Conservation (phyloP, 2,113 vertebrate genomes). For the Oncorhynchus tshawytscha region DNA sequence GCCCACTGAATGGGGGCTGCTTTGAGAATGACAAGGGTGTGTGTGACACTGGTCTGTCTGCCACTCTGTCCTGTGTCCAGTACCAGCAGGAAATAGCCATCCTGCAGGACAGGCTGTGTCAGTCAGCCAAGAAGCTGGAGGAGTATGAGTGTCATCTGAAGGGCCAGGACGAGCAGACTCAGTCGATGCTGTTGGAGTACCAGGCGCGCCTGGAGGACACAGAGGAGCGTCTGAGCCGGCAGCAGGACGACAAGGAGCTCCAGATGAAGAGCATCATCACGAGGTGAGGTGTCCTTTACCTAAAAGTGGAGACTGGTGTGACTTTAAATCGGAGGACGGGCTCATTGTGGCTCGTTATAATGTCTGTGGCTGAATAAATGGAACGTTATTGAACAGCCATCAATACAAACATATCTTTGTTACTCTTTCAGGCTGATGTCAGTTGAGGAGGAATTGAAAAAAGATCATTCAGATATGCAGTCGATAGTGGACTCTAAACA, state of each 20-base stretch:
- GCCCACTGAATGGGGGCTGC: no score
- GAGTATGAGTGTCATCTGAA: slow-evolving; percentile 90
- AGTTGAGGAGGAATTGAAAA: slow-evolving; percentile 96
- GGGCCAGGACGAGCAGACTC: slow-evolving; percentile 93
- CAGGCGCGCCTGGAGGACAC: slow-evolving; percentile 95
- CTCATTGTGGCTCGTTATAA: no score
- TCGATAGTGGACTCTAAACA: slow-evolving; percentile 96
- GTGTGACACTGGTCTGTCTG: slow-evolving; percentile 4
- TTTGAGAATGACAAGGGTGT: not conserved
- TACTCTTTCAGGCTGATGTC: slow-evolving; percentile 85
- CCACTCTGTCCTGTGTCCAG: slow-evolving; percentile 48
- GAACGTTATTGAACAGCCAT: no score
- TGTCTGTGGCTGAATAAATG: no score
- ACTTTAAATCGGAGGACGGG: no score
- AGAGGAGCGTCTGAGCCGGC: slow-evolving; percentile 87
- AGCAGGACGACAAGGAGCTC: slow-evolving; percentile 97
- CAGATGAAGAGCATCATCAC: slow-evolving; percentile 99
- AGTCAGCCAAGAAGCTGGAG: slow-evolving; percentile 89
- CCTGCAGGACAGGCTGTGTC: slow-evolving; percentile 92
- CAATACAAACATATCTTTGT: not conserved
- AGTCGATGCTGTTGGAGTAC: slow-evolving; percentile 94
- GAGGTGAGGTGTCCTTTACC: slow-evolving; percentile 70
- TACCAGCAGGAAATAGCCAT: slow-evolving; percentile 90
- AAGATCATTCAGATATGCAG: slow-evolving; percentile 98
- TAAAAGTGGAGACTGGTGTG: no score